Evolutionary conservation across 1,140 invertebrate genomes (phyloP), one percentile per base, ranked within the genome.

Genomic region (Drosophila paulistorum): DNA sequence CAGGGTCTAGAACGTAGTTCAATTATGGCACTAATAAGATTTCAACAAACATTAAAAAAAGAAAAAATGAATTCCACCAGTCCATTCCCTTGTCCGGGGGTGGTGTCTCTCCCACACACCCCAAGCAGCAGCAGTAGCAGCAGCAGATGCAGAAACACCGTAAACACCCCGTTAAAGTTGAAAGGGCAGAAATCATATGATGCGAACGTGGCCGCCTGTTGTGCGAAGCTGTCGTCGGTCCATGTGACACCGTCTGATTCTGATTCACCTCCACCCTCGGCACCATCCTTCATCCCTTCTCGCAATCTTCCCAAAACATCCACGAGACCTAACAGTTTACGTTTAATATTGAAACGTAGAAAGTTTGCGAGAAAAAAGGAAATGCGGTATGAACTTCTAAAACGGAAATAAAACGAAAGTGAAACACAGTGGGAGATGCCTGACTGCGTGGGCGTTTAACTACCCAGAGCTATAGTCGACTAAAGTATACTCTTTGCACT

Each of bases 11-110:
- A 10, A 39, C 73, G 68, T 48, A 65, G 67, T 68, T 68, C 68
- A 73, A 78, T 86, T 79, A 76, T 76, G 57, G 71, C 80, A 75
- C 77, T 87, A 87, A 87, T 87, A 87, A 83, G 84, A 87, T 87
- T 87, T 82, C 68, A 63, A 48, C 64, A 73, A 86, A 87, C 77
- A 79, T 64, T 69, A 64, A 70, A 71, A 71, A 51, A 89, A 87
- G 1, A 17, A 64, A 70, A 70, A 71, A n/a, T n/a, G 17, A 89
- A 87, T 87, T 87, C 83, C 83, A 41, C 74, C 61, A 89, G 70
- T 78, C 60, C 61, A 59, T 59, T 33, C 51, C 55, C 17, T 17
- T 26, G 7, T 6, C 5, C 5, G 30, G 58, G 65, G 83, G 84
- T 77, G 6, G 6, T 84, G 82, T 65, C 61, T 67, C 48, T 51